These are phyloP conservation scores for mouse (Mus musculus) DNA, from an alignment of 2,113 vertebrate genomes.

Conservation along the genomic window GRCm39 chr1:54292001-54292500, in stretches of 20 bases:
- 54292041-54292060: background rate
- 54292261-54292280: background rate
- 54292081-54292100: background rate
- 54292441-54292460: background rate
- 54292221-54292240: background rate
- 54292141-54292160: background rate
- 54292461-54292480: background rate
- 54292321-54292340: background rate
- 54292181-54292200: background rate
- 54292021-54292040: background rate
- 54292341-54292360: background rate
- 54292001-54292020: background rate
- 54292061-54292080: background rate
- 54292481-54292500: background rate
- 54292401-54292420: background rate
- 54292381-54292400: background rate
- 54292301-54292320: background rate
- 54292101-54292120: background rate
- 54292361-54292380: background rate
- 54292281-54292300: too few relatives aligned
- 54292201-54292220: background rate
- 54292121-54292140: too few relatives aligned
- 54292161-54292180: background rate
- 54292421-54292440: background rate
- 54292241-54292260: background rate